Evolutionary conservation across 1,140 invertebrate genomes (phyloP).

Genomic region (Hypsibius dujardini): DNA sequence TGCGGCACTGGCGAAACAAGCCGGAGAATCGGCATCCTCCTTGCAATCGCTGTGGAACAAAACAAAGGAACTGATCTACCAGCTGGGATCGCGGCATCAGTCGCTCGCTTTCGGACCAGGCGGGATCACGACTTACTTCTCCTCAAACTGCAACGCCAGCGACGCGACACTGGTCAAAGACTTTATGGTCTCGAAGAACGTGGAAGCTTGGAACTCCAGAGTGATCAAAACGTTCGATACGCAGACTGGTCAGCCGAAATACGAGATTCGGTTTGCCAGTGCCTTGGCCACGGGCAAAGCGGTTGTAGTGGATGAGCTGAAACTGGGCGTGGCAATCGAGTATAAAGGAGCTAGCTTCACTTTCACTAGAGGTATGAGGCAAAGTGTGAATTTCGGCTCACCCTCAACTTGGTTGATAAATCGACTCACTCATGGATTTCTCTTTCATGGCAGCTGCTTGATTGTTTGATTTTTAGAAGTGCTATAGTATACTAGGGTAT

Average conservation of each 20-base stretch:
- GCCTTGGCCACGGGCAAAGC: background rate
- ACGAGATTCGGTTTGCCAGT: conserved; percentile 13
- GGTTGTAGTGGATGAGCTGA: background rate
- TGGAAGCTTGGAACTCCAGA: conserved; percentile 71
- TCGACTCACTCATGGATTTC: no score
- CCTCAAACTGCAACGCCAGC: conserved; percentile 60
- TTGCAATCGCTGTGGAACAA: conserved; percentile 40
- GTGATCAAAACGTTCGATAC: conserved; percentile 57
- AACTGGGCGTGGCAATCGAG: background rate
- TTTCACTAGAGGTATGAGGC: background rate
- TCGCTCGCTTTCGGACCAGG: conserved; percentile 26
- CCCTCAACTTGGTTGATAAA: no score
- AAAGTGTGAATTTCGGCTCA: no score
- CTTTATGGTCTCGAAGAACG: conserved; percentile 57
- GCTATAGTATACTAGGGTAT: background rate
- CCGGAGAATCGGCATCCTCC: background rate
- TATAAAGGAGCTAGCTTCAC: background rate
- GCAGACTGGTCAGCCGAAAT: conserved; percentile 6
- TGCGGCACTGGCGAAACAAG: background rate
- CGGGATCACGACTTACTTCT: conserved; percentile 80
- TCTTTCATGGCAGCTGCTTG: no score
- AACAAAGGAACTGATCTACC: conserved; percentile 47
- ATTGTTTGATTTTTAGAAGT: no score
- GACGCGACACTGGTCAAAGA: conserved; percentile 66
- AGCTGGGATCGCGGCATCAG: conserved; percentile 37